phyloP scores from a whole-genome alignment of 2,888 invertebrate species.

The Pocota personata region DNA sequence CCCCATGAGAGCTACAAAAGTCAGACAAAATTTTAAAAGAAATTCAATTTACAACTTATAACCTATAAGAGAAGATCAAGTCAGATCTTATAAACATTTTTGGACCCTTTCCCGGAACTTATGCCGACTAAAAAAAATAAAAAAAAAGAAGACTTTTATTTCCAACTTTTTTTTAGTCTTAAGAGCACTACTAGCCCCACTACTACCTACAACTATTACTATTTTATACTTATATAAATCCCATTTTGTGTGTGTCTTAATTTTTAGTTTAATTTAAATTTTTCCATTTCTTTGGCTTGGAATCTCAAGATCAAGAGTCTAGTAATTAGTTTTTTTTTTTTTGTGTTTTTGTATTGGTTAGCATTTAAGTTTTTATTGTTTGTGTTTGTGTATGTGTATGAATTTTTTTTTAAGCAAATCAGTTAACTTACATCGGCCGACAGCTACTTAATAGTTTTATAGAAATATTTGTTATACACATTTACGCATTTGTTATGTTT shows the following conservation, averaged over 20 bases:
- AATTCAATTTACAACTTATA: conserved; percentile 55
- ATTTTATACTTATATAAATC: conserved; percentile 46
- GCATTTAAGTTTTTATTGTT: conserved; percentile 53
- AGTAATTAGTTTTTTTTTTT: conserved; percentile 14
- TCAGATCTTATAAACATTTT: not conserved
- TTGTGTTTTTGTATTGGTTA: conserved; percentile 20
- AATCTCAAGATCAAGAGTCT: conserved; percentile 66
- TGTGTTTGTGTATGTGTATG: conserved; percentile 41
- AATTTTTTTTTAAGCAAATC: conserved; percentile 22
- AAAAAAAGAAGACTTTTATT: conserved; percentile 11
- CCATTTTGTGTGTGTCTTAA: conserved; percentile 54
- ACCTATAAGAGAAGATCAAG: not conserved
- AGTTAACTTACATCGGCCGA: conserved; percentile 59
- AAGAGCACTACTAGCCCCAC: conserved; percentile 55
- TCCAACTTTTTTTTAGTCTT: too few species aligned
- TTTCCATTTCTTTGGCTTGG: conserved; percentile 38
- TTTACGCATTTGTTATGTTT: conserved; percentile 60
- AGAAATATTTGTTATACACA: conserved; percentile 40
- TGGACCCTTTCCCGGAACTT: conserved; percentile 75
- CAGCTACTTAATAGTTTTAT: conserved; percentile 66
- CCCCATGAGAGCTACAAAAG: conserved; percentile 55
- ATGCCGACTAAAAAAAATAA: conserved; percentile 77
- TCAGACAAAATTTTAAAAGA: conserved; percentile 35
- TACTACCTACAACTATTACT: conserved; percentile 45
- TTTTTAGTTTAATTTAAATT: conserved; percentile 24